These are phyloP conservation scores for Drosophila pachea DNA, from an alignment of 1,140 invertebrate genomes.

Conservation along the genomic window DNA sequence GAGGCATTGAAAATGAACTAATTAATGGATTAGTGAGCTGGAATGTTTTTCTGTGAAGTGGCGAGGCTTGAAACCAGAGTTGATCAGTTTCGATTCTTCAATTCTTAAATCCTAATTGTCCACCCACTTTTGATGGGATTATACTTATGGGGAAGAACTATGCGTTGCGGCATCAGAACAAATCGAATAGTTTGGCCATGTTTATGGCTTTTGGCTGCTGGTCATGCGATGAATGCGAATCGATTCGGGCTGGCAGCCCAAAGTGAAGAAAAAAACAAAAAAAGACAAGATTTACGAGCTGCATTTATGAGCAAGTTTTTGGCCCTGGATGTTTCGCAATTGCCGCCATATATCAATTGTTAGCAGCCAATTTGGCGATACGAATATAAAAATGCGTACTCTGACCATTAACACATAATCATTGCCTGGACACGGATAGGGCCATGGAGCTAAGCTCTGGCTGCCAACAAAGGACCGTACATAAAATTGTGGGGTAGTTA, in stretches of 20 bases:
- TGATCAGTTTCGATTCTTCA: neutral
- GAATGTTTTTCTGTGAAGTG: neutral
- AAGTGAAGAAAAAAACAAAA: slow-evolving; percentile 23
- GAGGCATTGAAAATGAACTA: slow-evolving; percentile 1
- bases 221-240: slow-evolving; percentile 29
- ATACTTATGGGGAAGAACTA: slow-evolving; percentile 23
- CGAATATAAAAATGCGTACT: slow-evolving; percentile 66
- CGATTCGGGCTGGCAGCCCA: slow-evolving; percentile 28
- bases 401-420: slow-evolving; percentile 72
- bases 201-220: slow-evolving; percentile 44
- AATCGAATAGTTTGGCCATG: slow-evolving; percentile 27
- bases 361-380: slow-evolving; percentile 75
- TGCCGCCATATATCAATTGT: slow-evolving; percentile 72
- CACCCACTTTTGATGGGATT: neutral
- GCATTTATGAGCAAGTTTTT: slow-evolving; percentile 67
- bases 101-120: too few relatives aligned
- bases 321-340: slow-evolving; percentile 58
- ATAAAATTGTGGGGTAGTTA: slow-evolving; percentile 13
- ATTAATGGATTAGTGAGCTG: neutral
- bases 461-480: too few relatives aligned
- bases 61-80: neutral
- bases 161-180: slow-evolving; percentile 17
- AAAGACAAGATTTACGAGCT: slow-evolving; percentile 67
- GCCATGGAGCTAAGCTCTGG: slow-evolving; percentile 18
- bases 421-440: slow-evolving; percentile 20